Evolutionary conservation across 2,797 vertebrate species (phyloP).

Genomic region (Pantherophis vulpinus): DNA sequence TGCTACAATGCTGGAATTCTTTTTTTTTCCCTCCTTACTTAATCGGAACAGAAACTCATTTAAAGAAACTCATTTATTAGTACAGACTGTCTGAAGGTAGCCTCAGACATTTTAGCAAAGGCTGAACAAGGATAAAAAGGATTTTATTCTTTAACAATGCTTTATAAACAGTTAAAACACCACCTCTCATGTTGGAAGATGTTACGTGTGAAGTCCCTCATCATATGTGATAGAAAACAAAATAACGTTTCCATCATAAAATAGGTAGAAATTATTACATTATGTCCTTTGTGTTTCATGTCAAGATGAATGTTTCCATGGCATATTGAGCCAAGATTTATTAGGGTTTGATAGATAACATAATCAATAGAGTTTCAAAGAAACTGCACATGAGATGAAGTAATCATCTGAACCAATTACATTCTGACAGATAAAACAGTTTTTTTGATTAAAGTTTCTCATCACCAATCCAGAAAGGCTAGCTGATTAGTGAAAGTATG

Average conservation of each 20-base stretch:
- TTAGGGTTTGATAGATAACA: not conserved
- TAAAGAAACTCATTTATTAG: not conserved
- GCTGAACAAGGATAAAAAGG: not conserved
- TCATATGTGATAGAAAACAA: not conserved
- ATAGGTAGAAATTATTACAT: not conserved
- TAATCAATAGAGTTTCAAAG: not conserved
- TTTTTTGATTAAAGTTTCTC: not conserved
- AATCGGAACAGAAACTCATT: not conserved
- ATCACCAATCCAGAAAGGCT: not conserved
- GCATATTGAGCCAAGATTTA: not conserved
- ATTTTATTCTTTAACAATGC: not conserved
- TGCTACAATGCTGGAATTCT: not conserved
- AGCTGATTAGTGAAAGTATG: not conserved
- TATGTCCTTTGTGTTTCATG: not conserved
- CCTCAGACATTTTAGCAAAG: not conserved
- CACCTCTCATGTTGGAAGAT: not conserved
- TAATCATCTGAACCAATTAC: not conserved
- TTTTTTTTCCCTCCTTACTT: not conserved
- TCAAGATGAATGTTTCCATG: not conserved
- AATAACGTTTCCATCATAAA: not conserved
- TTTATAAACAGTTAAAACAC: not conserved
- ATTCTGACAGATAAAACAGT: not conserved
- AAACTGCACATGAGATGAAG: not conserved
- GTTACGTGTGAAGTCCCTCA: not conserved
- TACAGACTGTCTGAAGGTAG: not conserved